Percentiles rank a stretch among this genome's conserved stretches.
Evolutionary conservation across 2,797 vertebrate species (phyloP).

Genomic region (Coranthus polyacanthus): DNA sequence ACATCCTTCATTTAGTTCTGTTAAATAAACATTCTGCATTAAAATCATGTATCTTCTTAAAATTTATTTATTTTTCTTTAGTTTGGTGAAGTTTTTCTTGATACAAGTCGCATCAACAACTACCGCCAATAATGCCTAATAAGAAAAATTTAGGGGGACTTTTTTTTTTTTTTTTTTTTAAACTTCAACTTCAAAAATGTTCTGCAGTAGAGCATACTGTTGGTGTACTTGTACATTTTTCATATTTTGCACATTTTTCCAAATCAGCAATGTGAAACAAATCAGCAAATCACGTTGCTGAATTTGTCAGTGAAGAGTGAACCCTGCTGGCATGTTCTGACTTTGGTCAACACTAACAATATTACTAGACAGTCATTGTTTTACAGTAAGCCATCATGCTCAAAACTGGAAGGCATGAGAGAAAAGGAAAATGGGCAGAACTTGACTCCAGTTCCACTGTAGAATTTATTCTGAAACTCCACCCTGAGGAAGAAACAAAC

Average conservation of each 20-base stretch:
- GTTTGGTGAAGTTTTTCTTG: constrained; percentile 22
- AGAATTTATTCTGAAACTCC: constrained; percentile 99
- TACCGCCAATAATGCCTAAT: not conserved
- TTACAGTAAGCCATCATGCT: constrained; percentile 82
- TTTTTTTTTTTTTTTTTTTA: not conserved
- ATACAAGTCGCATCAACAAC: constrained; percentile 27
- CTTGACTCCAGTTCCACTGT: constrained; percentile 92
- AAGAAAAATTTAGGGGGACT: not conserved
- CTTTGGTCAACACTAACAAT: constrained; percentile 1
- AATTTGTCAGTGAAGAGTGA: constrained; percentile 15
- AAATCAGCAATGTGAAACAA: constrained; percentile 28
- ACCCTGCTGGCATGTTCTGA: constrained; percentile 30
- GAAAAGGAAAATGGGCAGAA: constrained; percentile 94
- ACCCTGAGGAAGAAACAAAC: constrained; percentile 86
- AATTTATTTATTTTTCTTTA: not conserved
- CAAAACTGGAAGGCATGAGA: constrained; percentile 83
- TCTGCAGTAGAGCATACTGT: too few relatives aligned
- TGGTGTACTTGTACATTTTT: not conserved
- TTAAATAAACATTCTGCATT: not conserved
- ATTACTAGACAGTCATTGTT: constrained; percentile 49
- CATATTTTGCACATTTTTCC: not conserved
- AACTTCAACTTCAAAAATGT: not conserved
- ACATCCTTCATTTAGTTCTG: constrained; percentile 2
- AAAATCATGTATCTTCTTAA: not conserved
- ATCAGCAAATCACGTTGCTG: constrained; percentile 12